Evolutionary conservation across 1,140 invertebrate genomes (phyloP), one percentile per base, ranked within the genome.

Genomic region (Drosophila busckii): DNA sequence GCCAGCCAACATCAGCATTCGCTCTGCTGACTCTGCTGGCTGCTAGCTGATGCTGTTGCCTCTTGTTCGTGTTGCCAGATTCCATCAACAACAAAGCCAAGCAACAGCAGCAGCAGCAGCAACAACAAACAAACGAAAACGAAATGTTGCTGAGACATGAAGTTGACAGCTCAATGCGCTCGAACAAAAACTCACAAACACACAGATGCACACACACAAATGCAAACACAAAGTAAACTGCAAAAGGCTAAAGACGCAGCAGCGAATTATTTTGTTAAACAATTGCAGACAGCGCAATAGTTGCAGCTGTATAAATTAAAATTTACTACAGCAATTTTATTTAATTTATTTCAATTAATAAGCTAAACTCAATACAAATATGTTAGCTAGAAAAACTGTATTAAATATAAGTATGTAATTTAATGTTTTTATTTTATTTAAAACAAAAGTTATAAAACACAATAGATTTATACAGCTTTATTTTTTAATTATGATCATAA

Each of bases 161-260:
- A 82, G 75, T 80, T 80, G 75, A 80, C 75, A 80, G 75, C 75
- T 80, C 75, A 82, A 80, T 80, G 75, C 75, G 60, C 75, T 70
- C 66, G 69, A 80, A 80, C 75, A 82, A 82, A 83, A 82, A 19
- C 15, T 19, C 31, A 15, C 32, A n/a, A 35, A 48, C 10, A 34
- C 10, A 40, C 32, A 40, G 12, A 40, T 4, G 20, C 9, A 41
- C 20, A 42, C 25, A 35, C 19, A 58, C 29, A 49, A 52, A 52
- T 50, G 15, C 38, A 15, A 37, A 38, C 48, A 31, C 40, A 54
- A 49, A 49, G 60, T 63, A 26, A 41, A 22, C 53, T 41, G 42
- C 22, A 49, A 58, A n/a, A 50, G 40, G 52, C 45, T 40, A 50
- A 49, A 44, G 37, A 58, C 59, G 26, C 28, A 56, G 23, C 45